Evolutionary conservation across 92 coral and sea anemone genomes (phyloP), one percentile per base, ranked within the genome.

Genomic region (Porites cylindrica): DNA sequence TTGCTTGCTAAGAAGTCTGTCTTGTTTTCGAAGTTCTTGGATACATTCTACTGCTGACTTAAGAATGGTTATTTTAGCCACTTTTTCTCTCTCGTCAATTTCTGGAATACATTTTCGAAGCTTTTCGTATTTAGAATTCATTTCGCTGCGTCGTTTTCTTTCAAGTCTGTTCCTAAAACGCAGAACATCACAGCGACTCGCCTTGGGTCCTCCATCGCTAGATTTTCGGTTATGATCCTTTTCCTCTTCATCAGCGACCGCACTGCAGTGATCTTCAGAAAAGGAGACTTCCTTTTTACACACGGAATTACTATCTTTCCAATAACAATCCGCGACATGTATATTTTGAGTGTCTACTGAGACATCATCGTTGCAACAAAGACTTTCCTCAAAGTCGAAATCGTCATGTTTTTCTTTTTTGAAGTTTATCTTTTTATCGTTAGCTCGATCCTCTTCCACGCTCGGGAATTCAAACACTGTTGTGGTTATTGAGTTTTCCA

Each of bases 161-260:
- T 90, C 93, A 29, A 82, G 77, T 61, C 50, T 54, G 83, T 90
- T 90, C 59, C 93, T 89, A 12, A 85, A 74, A 58, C 69, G 58
- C 10, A 85, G 8, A 14, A 51, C 56, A 9, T 19, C 60, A 38
- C 26, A 51, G 6, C 76, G 13, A 62, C 14, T 70, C 18, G 32
- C 20, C 32, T 11, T 21, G 20, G 6, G 16, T 69, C 12, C 66
- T 11, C 24, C 38, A 1, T 67, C 24, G 16, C 21, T 19, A 13
- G 0, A 20, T 52, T 16, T 62, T 62, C 43, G 14, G 51, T 9
- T 21, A n/a, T 19, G 7, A 20, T 47, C 47, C 51, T 60, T 14
- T 18, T 9, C 24, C 38, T 53, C 78, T 20, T 23, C 51, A 47
- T 32, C 59, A 2, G 26, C 3, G 23, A 66, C 20, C 51, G 23